These are phyloP conservation scores for Magallana nippona DNA, from an alignment of 2,888 invertebrate genomes.

Conservation along the genomic window DNA sequence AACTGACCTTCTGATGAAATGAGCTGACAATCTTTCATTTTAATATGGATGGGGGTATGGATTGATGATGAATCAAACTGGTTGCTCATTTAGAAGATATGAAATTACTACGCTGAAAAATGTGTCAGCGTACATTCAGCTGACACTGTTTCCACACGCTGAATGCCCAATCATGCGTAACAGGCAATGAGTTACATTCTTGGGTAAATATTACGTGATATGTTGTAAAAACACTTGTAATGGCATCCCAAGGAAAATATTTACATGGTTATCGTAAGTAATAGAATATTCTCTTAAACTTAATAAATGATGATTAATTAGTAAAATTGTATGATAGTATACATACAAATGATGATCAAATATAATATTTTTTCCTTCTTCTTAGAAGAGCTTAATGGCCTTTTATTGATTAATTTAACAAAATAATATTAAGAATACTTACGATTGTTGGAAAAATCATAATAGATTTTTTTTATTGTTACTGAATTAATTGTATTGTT, in stretches of 20 bases:
- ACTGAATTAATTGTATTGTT: no score
- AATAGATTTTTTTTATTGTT: no score
- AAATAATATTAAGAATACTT: no score
- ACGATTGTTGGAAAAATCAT: no score
- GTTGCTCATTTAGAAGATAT: conserved; percentile 37
- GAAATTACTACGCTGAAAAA: conserved; percentile 11
- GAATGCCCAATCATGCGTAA: conserved; percentile 18
- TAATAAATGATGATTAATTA: not conserved
- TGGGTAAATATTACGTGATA: not conserved
- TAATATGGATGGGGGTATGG: conserved; percentile 34
- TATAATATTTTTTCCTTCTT: no score
- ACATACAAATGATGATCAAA: no score
- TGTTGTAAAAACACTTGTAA: conserved; percentile 25
- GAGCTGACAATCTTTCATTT: conserved; percentile 25
- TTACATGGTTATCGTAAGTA: conserved; percentile 7
- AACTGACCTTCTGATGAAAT: conserved; percentile 15
- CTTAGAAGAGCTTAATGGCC: no score
- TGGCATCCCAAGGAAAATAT: conserved; percentile 12
- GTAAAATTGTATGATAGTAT: not conserved
- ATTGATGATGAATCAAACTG: conserved; percentile 24
- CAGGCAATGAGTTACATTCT: conserved; percentile 9
- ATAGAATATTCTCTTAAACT: not conserved
- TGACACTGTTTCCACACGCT: not conserved
- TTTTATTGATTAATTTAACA: no score
- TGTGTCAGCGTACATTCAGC: conserved; percentile 11